Percentiles rank a stretch among this genome's conserved stretches.
Conservation (phyloP, 2,888 invertebrate species). For the Gibbula magus region DNA sequence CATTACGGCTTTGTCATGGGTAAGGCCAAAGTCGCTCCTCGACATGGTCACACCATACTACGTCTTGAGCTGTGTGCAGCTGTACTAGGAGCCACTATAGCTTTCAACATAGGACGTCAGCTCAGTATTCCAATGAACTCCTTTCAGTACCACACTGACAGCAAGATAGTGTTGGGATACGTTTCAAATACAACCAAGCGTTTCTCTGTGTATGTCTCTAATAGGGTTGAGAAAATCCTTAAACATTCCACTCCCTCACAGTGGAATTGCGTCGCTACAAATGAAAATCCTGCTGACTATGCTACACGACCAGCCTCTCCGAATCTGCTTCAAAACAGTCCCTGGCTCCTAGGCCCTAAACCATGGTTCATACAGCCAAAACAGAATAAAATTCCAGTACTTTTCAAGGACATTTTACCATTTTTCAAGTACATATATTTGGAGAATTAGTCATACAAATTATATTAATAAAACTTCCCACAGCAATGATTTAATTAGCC, state of each 20-base stretch:
- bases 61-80: conserved; percentile 35
- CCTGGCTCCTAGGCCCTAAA: background rate
- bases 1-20: conserved; percentile 27
- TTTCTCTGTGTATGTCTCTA: conserved; percentile 34
- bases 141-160: conserved; percentile 33
- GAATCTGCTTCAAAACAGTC: background rate
- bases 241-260: conserved; percentile 9
- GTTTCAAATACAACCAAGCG: conserved; percentile 29
- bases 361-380: no score
- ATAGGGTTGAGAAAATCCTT: conserved; percentile 28
- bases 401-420: no score
- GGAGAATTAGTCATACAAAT: no score
- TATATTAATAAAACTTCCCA: no score
- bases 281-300: background rate
- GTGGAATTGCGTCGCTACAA: conserved; percentile 18
- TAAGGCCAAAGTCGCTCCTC: conserved; percentile 30
- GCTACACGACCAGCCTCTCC: background rate
- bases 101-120: background rate
- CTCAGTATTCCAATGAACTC: background rate
- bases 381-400: no score
- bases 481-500: no score
- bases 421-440: no score
- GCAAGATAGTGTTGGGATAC: conserved; percentile 36
- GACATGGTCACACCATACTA: conserved; percentile 35
- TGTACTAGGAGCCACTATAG: conserved; percentile 27